These are phyloP conservation scores for Clusia tigrina DNA, from an alignment of 2,888 invertebrate genomes.

Conservation along the genomic window DNA sequence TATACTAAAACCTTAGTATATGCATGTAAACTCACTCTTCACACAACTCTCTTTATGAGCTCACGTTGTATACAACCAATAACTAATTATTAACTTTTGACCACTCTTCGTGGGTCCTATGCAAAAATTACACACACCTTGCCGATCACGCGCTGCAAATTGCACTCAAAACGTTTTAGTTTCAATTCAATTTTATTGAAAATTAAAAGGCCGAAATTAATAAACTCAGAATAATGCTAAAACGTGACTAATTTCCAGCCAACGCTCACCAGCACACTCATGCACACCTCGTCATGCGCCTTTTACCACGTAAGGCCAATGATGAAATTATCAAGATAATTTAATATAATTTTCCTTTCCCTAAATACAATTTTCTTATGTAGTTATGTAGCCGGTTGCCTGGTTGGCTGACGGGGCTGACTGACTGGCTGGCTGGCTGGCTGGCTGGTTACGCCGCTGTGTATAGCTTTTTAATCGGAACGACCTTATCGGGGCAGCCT, in stretches of 20 bases:
- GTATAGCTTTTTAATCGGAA: conserved; percentile 9
- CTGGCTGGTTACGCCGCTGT: too few species aligned
- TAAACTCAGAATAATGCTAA: neutral
- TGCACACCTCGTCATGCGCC: neutral
- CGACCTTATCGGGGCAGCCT: conserved; percentile 18
- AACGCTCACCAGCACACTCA: neutral
- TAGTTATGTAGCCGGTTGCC: too few species aligned
- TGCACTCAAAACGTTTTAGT: neutral
- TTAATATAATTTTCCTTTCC: conserved; percentile 14
- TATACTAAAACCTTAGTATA: too few species aligned
- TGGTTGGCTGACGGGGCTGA: too few species aligned
- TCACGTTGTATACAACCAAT: too few species aligned
- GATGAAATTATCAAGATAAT: conserved; percentile 13
- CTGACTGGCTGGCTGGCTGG: too few species aligned
- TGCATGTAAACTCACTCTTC: too few species aligned
- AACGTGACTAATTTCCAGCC: conserved; percentile 10
- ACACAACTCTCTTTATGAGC: too few species aligned
- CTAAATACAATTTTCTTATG: neutral
- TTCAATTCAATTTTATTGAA: neutral
- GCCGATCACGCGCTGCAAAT: neutral
- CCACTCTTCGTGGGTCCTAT: too few species aligned
- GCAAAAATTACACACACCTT: neutral
- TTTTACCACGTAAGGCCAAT: neutral
- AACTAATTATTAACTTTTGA: too few species aligned
- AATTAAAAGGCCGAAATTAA: neutral